phyloP scores from a whole-genome alignment of 2,888 invertebrate species.

The Phoronis australis region DNA sequence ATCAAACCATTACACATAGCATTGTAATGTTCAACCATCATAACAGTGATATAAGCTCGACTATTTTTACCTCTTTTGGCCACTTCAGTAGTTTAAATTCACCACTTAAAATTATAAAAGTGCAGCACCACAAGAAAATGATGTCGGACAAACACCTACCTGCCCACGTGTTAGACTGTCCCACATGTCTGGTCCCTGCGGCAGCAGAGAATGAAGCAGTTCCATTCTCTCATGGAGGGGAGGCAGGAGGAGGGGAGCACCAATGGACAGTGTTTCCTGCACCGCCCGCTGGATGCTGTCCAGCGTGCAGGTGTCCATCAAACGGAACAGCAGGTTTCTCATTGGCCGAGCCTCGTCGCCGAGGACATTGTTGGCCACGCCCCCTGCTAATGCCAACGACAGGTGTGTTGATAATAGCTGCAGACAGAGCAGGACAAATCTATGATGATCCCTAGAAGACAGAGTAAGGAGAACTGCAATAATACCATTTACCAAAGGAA shows the following conservation, averaged over 20 bases:
- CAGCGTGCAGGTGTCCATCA: constrained; percentile 53
- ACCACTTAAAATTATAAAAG: too few species aligned
- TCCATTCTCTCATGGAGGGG: constrained; percentile 60
- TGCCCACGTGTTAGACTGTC: constrained; percentile 59
- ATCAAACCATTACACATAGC: too few species aligned
- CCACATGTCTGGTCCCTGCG: constrained; percentile 56
- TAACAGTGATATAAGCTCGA: too few species aligned
- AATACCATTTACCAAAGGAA: too few species aligned
- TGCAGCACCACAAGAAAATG: too few species aligned
- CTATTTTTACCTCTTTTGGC: too few species aligned
- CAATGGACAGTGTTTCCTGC: constrained; percentile 59
- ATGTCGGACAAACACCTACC: too few species aligned
- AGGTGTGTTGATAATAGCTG: constrained; percentile 61
- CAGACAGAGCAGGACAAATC: constrained; percentile 60
- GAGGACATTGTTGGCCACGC: constrained; percentile 55
- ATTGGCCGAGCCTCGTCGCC: constrained; percentile 58
- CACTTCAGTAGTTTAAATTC: too few species aligned
- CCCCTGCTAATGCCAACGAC: constrained; percentile 58
- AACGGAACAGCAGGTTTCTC: constrained; percentile 58
- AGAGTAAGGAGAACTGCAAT: too few species aligned
- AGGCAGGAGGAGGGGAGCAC: constrained; percentile 61
- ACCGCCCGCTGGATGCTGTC: constrained; percentile 58
- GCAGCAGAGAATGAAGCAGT: constrained; percentile 59
- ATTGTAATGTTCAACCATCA: too few species aligned
- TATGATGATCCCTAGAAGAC: constrained; percentile 57